Evolutionary conservation across 2,888 invertebrate genomes (phyloP), one percentile per base, ranked within the genome.

Genomic region (Crocallis elinguaria): DNA sequence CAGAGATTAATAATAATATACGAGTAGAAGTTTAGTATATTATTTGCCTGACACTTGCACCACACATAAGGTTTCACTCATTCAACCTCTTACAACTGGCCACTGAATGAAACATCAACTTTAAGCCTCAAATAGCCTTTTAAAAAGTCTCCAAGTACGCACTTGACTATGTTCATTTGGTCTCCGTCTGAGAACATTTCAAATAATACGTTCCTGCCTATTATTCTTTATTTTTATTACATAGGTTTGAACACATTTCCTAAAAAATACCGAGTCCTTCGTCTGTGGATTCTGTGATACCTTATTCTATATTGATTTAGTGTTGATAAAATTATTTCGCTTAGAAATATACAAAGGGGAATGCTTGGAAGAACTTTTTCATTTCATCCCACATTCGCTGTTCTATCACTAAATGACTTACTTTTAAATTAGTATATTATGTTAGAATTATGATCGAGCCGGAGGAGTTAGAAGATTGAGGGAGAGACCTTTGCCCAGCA

Each of bases 91-190:
- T 82, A 79, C 77, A 74, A 75, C 77, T 83, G 84, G 81, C 77
- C 79, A 84, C 75, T 81, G 84, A 88, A 86, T 87, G 78, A 85
- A 87, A 85, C 79, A 82, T 84, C 83, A 80, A 77, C 80, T 84
- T 77, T 68, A 75, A 80, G 79, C 75, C 73, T 72, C 75, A 67
- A 87, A 84, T 84, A 75, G 82, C 77, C 77, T 75, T 81, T 81
- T 70, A 71, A 80, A 79, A 84, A 78, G 41, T 67, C 73, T 77
- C 72, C 68, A 76, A 75, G 48, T 39, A 43, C 72, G 72, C 71
- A 64, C 71, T 75, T 60, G 45, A 68, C 64, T 67, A 62, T 71
- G 72, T 67, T 69, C 72, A 68, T 71, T 77, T 71, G 56, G 42
- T 46, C 45, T 38, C 37, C 35, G 42, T 33, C 44, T 49, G 44